Base-by-base conservation (phyloP, 1,140 invertebrate species). In the Diplogasteroides magnus region DNA sequence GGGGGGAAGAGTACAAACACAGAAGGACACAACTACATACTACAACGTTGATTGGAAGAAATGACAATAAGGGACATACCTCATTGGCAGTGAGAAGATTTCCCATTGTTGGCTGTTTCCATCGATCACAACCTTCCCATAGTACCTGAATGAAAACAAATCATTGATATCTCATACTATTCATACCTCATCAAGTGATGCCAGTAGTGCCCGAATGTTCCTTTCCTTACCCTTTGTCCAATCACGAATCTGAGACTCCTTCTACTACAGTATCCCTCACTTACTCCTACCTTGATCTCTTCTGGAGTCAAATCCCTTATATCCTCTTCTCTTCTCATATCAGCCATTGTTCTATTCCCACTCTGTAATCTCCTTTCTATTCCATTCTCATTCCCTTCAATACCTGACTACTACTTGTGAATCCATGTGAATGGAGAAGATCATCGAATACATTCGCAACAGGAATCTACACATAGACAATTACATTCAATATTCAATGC, bases 211-310 rank as follows among this genome's bases (percentile, higher is more conserved):
- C 64, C 97, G 87, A 70, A 99, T 93, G 83, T 99, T 99, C 61
- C 90, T 89, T 80, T 94, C 93, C 83, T 98, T 98, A 1, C 94
- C 95, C 82, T 96, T 91, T 29, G 88, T 92, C 93, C 94, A 91
- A 73, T 90, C 88, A 69, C 87, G 81, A 57, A 90, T 86, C 88
- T 71, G 62, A 88, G 15, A 73, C 71, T 58, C 23, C 57, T 6
- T 15, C 58, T 25, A 48, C 19, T 48, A 48, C 6, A 48, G 6
- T 11, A 48, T 48, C 37, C 37, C 6, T 11, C 6, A 48, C 37
- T 11, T 19, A 48, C 6, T 11, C 19, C 2, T 14, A 76, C 75
- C 71, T 76, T 71, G 31, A 75, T 55, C 28, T 64, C n/a, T 60
- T 55, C 37, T 62, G 81, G 70, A 37, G 83, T 81, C 71, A 81